Percentiles rank a stretch among this genome's conserved stretches.
phyloP scores from a whole-genome alignment of 1,140 invertebrate species.

The Rhynchophorus ferrugineus region DNA sequence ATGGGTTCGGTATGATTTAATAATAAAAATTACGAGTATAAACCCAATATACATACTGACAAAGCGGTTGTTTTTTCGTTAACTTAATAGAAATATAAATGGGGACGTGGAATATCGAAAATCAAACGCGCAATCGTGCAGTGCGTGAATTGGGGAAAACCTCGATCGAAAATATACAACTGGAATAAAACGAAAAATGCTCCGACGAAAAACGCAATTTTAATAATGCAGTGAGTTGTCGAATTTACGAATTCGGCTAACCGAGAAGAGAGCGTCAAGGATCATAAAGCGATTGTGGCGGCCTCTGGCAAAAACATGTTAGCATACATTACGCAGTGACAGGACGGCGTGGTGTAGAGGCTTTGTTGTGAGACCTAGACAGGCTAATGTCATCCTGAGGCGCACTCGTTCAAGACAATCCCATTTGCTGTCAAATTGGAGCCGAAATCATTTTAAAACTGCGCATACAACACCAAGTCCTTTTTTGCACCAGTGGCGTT shows the following conservation, averaged over 20 bases:
- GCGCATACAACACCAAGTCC: conserved; percentile 25
- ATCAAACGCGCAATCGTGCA: too few species aligned
- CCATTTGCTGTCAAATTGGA: conserved; percentile 38
- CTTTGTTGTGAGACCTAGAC: conserved; percentile 37
- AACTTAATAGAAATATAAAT: too few species aligned
- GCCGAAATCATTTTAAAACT: conserved; percentile 37
- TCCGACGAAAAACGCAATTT: conserved; percentile 14
- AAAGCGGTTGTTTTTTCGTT: too few species aligned
- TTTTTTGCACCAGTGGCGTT: conserved; percentile 13
- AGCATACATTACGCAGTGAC: conserved; percentile 39
- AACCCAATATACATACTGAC: too few species aligned
- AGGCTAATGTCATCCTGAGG: conserved; percentile 39
- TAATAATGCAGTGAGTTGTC: conserved; percentile 28
- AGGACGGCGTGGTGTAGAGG: conserved; percentile 34
- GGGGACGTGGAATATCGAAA: too few species aligned
- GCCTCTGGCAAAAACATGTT: conserved; percentile 35
- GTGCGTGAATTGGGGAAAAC: too few species aligned
- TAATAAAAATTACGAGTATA: too few species aligned
- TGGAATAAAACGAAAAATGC: not conserved
- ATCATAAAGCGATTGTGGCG: conserved; percentile 36
- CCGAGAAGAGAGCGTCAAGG: conserved; percentile 32
- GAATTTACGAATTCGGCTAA: conserved; percentile 33
- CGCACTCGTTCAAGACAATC: conserved; percentile 38
- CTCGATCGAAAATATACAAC: not conserved
- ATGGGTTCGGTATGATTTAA: too few species aligned